phyloP scores from a whole-genome alignment of 2,888 invertebrate genomes.

The Miltochrista miniata region DNA sequence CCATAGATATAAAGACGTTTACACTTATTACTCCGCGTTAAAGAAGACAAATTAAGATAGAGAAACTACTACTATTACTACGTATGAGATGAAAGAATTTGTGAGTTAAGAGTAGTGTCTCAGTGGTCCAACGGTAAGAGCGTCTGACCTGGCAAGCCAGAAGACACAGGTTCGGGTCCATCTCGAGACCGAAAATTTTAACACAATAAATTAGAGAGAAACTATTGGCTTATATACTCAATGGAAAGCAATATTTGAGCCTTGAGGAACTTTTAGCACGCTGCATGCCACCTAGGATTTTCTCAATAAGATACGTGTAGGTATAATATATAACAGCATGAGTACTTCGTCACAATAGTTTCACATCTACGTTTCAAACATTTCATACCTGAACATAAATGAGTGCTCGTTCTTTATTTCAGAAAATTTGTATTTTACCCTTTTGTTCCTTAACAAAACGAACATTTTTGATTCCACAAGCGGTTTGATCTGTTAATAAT shows the following conservation, averaged over 20 bases:
- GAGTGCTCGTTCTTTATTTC: slow-evolving; percentile 28
- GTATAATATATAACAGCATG: slow-evolving; percentile 32
- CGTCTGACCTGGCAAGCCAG: too few relatives aligned
- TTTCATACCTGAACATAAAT: slow-evolving; percentile 15
- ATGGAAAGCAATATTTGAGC: slow-evolving; percentile 64
- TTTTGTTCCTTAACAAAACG: slow-evolving; percentile 16
- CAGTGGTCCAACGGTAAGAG: too few relatives aligned
- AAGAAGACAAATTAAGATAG: not conserved
- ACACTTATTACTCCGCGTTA: too few relatives aligned
- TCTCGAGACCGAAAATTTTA: too few relatives aligned
- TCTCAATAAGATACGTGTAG: slow-evolving; percentile 5
- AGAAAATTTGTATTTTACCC: slow-evolving; percentile 16
- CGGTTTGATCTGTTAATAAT: slow-evolving; percentile 16
- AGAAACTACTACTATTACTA: too few relatives aligned
- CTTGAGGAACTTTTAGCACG: slow-evolving; percentile 55
- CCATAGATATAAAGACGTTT: too few relatives aligned
- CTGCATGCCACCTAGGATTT: slow-evolving; percentile 51
- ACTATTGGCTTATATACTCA: slow-evolving; percentile 10
- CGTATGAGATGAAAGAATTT: too few relatives aligned
- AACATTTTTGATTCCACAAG: slow-evolving; percentile 11
- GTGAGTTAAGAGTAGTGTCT: too few relatives aligned
- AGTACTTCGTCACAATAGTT: slow-evolving; percentile 29
- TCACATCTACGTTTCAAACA: slow-evolving; percentile 17
- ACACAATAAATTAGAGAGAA: too few relatives aligned
- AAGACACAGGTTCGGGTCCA: too few relatives aligned